Evolutionary conservation across 2,797 vertebrate genomes (phyloP), one percentile per base, ranked within the genome.

Genomic region (Pogonophryne albipinna): DNA sequence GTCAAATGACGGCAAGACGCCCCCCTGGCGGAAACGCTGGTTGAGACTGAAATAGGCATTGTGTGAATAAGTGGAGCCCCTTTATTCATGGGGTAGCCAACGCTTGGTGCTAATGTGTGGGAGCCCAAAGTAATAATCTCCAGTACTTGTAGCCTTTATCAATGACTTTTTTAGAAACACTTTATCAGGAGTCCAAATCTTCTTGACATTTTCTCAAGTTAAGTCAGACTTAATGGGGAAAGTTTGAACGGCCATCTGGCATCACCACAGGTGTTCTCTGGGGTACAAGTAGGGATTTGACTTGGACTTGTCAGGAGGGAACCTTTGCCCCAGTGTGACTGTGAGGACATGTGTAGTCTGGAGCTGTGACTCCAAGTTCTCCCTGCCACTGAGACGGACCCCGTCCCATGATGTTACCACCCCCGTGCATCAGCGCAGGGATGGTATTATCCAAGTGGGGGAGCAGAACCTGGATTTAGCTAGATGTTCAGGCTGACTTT

Each of bases 31-130:
- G n/a, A n/a, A n/a, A n/a, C n/a, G n/a, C n/a, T n/a, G n/a, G n/a
- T n/a, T 59, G 44, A 58, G 31, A 77, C 50, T 51, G 19, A 57
- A 7, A 14, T 49, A 19, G 53, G 50, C 34, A 38, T 19, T 47
- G 19, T 15, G 41, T 66, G 12, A 9, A 27, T 11, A 44, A 19
- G 49, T 10, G 11, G 44, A 10, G 31, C 49, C 52, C 23, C 17
- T 16, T 51, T 1, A 1, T 56, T 34, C 15, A 23, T 42, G n/a
- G 8, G 12, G 41, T 27, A 14, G 10, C 41, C 20, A 66, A 11
- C 19, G 8, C 13, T 23, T 9, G 1, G 27, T 20, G 3, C 23
- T 45, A 38, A 38, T 38, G 34, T 38, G 34, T 20, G n/a, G n/a
- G 17, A 16, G 50, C 5, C 20, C 17, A 41, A 51, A 19, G 31